Evolutionary conservation across 2,113 vertebrate species (phyloP).

Genomic region (Zosterops lateralis): DNA sequence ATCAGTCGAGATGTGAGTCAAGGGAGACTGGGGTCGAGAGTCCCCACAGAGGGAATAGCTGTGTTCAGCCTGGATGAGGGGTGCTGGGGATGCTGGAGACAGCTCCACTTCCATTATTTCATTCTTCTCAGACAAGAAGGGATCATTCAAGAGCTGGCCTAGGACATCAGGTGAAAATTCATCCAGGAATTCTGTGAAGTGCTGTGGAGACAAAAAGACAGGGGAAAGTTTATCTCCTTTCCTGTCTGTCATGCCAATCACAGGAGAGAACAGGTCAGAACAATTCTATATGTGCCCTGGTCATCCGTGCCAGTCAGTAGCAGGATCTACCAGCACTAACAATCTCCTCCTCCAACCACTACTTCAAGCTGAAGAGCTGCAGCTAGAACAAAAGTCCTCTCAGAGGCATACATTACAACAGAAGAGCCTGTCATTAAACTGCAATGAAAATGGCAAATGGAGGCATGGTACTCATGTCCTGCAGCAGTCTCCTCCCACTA

Average conservation of each 20-base stretch:
- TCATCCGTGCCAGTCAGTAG: not conserved
- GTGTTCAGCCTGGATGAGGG: constrained; percentile 95
- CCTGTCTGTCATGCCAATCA: not conserved
- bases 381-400: constrained; percentile 23
- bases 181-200: constrained; percentile 94
- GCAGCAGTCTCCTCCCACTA: not conserved
- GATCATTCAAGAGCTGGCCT: constrained; percentile 95
- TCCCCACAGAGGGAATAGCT: constrained; percentile 96
- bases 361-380: not conserved
- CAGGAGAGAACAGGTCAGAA: not conserved
- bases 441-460: not conserved
- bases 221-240: not conserved
- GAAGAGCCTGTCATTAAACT: not conserved
- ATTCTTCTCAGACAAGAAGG: constrained; percentile 89
- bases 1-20: constrained; percentile 84
- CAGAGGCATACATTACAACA: not conserved
- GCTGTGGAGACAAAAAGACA: constrained; percentile 71
- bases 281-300: not conserved
- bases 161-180: constrained; percentile 95
- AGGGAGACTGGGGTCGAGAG: constrained; percentile 89
- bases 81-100: constrained; percentile 83
- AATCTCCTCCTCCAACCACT: not conserved
- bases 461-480: not conserved
- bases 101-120: constrained; percentile 85
- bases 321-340: not conserved